Conservation (phyloP, 2,888 invertebrate genomes). For the Atrina japonica region DNA sequence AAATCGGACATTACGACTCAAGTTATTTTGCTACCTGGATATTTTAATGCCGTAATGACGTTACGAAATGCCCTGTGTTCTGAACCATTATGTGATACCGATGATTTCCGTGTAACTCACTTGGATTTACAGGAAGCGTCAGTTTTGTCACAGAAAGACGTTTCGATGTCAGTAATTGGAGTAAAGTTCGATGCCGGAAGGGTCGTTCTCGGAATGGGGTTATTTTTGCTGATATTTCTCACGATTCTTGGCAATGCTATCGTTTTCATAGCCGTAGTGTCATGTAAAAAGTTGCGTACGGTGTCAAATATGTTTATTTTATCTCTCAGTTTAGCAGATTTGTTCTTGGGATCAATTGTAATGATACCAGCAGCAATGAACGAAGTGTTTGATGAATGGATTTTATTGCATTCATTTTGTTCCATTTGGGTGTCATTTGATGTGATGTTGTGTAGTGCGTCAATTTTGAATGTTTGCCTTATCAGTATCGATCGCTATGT, state of each 20-base stretch:
- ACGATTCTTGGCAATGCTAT: conserved; percentile 66
- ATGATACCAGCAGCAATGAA: conserved; percentile 71
- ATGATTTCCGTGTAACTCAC: too few relatives aligned
- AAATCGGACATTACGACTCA: too few relatives aligned
- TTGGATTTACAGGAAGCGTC: too few relatives aligned
- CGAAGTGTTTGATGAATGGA: conserved; percentile 68
- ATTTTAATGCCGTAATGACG: too few relatives aligned
- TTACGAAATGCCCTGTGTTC: too few relatives aligned
- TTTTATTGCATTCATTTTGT: conserved; percentile 62
- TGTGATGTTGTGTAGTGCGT: conserved; percentile 73
- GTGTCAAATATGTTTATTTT: conserved; percentile 73
- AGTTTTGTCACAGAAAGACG: too few relatives aligned
- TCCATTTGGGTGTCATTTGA: conserved; percentile 73
- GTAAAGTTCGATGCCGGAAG: conserved; percentile 30
- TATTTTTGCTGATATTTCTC: conserved; percentile 58
- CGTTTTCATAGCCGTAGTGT: conserved; percentile 65
- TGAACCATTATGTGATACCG: too few relatives aligned
- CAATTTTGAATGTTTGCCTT: conserved; percentile 70
- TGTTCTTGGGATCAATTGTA: conserved; percentile 70
- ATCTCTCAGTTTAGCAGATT: conserved; percentile 68
- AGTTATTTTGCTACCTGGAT: too few relatives aligned
- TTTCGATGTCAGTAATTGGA: too few relatives aligned
- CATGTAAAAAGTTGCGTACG: conserved; percentile 61
- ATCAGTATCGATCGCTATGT: conserved; percentile 72
- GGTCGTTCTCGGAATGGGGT: conserved; percentile 52